Evolutionary conservation across 2,113 vertebrate genomes (phyloP), one percentile per base, ranked within the genome.

Genomic region (Hydrolagus affinis): DNA sequence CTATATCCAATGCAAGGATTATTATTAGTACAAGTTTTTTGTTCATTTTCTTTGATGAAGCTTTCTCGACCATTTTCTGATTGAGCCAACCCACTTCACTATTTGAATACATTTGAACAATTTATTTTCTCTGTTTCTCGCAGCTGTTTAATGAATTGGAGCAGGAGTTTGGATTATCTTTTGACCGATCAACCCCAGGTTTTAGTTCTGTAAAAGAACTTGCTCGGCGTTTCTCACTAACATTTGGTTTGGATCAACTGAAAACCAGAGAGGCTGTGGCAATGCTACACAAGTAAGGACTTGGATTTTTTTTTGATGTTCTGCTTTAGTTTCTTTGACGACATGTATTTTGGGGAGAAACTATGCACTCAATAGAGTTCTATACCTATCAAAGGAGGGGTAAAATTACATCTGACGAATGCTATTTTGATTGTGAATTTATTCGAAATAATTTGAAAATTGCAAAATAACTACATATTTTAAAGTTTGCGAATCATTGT

Each of bases 111-210:
- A 44, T 44, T 44, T 44, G 44, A 44, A 44, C 44, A 6, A 44
- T 44, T 44, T 44, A 44, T 44, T 44, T 44, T 44, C 44, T 44
- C 44, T 85, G 87, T 88, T 87, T 80, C 66, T 23, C 87, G 71
- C 90, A 99, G 98, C 95, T 99, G 85, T 99, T 99, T 93, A 97
- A 98, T 89, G 98, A 99, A 91, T 98, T 98, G 96, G 95, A 98
- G 89, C 97, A 96, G 85, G 98, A 99, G 85, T 94, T 98, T 91
- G 95, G 98, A 86, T 96, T 96, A 87, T 96, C 95, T 88, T 97
- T 98, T 88, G 98, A 99, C 89, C 95, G 98, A 89, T 98, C 98
- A 11, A 95, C 97, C 30, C 95, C 97, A 0, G 89, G 95, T 0
- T 99, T 99, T 93, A 98, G 96, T 32, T 97, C 97, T 77, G 98